These are phyloP conservation scores for Elgonia sp. DNA, from an alignment of 2,888 invertebrate genomes.

Conservation along the genomic window DNA sequence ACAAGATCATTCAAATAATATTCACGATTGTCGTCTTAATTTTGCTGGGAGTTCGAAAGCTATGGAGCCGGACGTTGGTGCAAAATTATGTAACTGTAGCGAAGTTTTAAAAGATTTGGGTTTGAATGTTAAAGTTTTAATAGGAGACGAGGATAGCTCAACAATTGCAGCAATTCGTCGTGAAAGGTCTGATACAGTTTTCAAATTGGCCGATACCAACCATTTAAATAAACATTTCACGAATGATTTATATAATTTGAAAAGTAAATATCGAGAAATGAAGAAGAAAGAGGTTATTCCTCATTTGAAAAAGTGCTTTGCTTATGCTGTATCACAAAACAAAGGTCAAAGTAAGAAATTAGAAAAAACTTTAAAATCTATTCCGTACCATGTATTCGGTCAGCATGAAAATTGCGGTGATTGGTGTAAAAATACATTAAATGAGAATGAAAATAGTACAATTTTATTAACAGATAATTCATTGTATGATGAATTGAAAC, in stretches of 20 bases:
- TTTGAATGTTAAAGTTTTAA: too few relatives aligned
- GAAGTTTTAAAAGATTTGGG: not conserved
- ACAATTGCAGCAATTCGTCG: too few relatives aligned
- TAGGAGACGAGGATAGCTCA: too few relatives aligned
- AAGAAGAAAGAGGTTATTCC: constrained; percentile 11
- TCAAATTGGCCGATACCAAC: not conserved
- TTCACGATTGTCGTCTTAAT: too few relatives aligned
- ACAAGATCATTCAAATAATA: constrained; percentile 15
- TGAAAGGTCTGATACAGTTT: too few relatives aligned
- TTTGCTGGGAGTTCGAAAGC: not conserved
- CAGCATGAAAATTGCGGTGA: constrained; percentile 33
- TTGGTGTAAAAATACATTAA: too few relatives aligned
- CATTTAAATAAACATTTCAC: constrained; percentile 29
- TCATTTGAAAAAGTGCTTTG: constrained; percentile 21
- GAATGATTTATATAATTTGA: constrained; percentile 11
- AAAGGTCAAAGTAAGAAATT: too few relatives aligned
- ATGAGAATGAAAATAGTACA: not conserved
- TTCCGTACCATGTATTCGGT: constrained; percentile 37
- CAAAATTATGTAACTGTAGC: not conserved
- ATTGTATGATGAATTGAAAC: constrained; percentile 10
- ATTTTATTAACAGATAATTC: constrained; percentile 5
- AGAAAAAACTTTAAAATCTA: constrained; percentile 7
- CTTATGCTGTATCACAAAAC: not conserved
- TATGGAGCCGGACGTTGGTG: not conserved
- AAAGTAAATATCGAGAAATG: constrained; percentile 11